Evolutionary conservation across 1,140 invertebrate species (phyloP).

Genomic region (Vanessa atalanta): DNA sequence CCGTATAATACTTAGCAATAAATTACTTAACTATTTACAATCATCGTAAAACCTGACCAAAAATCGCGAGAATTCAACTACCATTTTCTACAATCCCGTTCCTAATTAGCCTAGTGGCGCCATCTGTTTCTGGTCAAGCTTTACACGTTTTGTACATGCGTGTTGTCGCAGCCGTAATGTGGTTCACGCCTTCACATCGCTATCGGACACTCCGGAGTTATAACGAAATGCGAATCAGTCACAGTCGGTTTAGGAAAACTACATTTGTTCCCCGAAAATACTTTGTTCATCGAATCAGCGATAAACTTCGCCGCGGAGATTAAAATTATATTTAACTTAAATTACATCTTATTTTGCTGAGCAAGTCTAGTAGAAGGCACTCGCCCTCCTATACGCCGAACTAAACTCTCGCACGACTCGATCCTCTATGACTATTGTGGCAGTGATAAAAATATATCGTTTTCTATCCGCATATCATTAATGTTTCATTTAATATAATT

Average conservation of each 20-base stretch:
- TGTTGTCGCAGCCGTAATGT: slow-evolving; percentile 65
- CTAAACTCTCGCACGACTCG: slow-evolving; percentile 34
- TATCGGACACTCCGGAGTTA: slow-evolving; percentile 23
- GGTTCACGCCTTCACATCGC: slow-evolving; percentile 67
- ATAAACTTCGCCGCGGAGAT: slow-evolving; percentile 30
- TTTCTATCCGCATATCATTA: slow-evolving; percentile 7
- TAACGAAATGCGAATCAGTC: slow-evolving; percentile 40
- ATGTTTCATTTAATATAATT: slow-evolving; percentile 55
- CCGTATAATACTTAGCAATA: slow-evolving; percentile 71
- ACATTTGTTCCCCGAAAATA: slow-evolving; percentile 28
- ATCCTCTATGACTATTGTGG: slow-evolving; percentile 64
- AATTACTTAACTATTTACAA: slow-evolving; percentile 74
- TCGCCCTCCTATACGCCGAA: slow-evolving; percentile 28
- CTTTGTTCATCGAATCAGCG: slow-evolving; percentile 28
- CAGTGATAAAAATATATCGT: slow-evolving; percentile 77
- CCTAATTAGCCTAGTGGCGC: slow-evolving; percentile 30
- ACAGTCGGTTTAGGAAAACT: slow-evolving; percentile 26
- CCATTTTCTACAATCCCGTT: slow-evolving; percentile 42
- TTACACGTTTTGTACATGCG: slow-evolving; percentile 43
- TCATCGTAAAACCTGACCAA: slow-evolving; percentile 44
- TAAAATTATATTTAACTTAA: slow-evolving; percentile 43
- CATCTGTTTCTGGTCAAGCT: slow-evolving; percentile 35
- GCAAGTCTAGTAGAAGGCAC: slow-evolving; percentile 44
- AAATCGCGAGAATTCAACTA: slow-evolving; percentile 44
- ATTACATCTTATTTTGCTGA: slow-evolving; percentile 46